A percentile compares a stretch with the other conserved stretches of the same genome.
These are phyloP conservation scores for Gila orcuttii DNA, from an alignment of 2,113 vertebrate genomes.

Conservation along the genomic window DNA sequence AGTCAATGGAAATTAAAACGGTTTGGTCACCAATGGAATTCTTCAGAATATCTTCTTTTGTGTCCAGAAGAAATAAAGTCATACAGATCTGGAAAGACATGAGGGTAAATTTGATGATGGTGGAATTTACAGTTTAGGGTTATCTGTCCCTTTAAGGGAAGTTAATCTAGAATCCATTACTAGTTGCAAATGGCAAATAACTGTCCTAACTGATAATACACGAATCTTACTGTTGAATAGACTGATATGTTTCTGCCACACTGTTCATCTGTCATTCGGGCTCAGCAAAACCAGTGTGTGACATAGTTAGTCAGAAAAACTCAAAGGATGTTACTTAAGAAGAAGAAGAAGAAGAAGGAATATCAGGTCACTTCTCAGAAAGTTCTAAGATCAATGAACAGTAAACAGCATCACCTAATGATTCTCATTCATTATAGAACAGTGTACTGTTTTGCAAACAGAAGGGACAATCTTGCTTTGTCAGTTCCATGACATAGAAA, in stretches of 20 bases:
- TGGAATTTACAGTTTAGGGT: background rate
- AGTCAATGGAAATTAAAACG: too few species aligned
- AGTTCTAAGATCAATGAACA: slow-evolving; percentile 3
- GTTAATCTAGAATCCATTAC: background rate
- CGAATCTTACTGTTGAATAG: background rate
- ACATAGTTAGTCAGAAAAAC: slow-evolving; percentile 5
- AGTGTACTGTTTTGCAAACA: slow-evolving; percentile 30
- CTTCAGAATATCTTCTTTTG: too few species aligned
- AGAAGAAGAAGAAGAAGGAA: background rate
- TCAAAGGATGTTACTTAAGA: slow-evolving; percentile 22
- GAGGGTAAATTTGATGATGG: too few species aligned
- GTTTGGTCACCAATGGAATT: too few species aligned
- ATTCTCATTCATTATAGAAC: slow-evolving; percentile 12
- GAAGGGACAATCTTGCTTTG: background rate
- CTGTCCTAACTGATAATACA: background rate
- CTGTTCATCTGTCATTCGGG: background rate
- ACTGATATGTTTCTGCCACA: background rate
- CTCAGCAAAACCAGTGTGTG: background rate
- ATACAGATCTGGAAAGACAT: too few species aligned
- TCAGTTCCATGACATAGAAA: background rate
- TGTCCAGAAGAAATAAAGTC: too few species aligned
- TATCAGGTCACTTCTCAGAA: slow-evolving; percentile 26
- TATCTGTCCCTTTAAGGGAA: background rate
- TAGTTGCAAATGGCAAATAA: background rate
- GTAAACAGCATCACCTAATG: slow-evolving; percentile 23